Conservation (phyloP, 2,797 vertebrate species). For the Tarsius wallacei region DNA sequence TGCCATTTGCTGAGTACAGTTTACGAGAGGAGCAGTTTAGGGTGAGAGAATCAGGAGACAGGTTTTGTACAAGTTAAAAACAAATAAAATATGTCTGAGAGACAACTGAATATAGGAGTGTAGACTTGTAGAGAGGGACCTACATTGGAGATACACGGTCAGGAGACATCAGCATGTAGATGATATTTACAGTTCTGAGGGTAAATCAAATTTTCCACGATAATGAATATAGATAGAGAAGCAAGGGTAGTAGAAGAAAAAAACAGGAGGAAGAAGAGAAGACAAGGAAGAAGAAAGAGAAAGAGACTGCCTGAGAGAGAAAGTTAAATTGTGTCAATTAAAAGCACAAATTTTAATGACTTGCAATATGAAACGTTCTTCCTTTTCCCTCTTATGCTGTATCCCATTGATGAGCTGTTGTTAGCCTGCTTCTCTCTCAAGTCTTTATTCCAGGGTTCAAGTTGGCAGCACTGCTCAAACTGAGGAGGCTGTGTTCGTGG, state of each 20-base stretch:
- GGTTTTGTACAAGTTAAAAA: neutral
- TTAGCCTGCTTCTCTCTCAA: accelerated
- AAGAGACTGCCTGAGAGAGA: neutral
- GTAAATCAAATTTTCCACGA: neutral
- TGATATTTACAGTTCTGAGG: accelerated
- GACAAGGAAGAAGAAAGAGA: neutral
- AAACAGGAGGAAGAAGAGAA: neutral
- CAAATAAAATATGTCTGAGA: neutral
- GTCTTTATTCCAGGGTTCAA: neutral
- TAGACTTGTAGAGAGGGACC: neutral
- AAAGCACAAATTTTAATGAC: accelerated
- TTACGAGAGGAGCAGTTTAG: neutral
- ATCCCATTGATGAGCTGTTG: neutral
- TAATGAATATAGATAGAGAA: neutral
- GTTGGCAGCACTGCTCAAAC: neutral
- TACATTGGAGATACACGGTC: accelerated
- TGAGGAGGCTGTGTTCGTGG: too few relatives aligned
- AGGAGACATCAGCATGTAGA: neutral
- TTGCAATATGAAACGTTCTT: neutral
- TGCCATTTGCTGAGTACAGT: neutral
- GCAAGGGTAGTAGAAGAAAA: neutral
- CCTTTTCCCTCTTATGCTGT: neutral
- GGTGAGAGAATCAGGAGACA: neutral
- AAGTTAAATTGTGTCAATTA: neutral
- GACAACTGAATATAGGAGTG: too few relatives aligned